Base-by-base conservation (phyloP, 2,888 invertebrate genomes). In the Xestia xanthographa region DNA sequence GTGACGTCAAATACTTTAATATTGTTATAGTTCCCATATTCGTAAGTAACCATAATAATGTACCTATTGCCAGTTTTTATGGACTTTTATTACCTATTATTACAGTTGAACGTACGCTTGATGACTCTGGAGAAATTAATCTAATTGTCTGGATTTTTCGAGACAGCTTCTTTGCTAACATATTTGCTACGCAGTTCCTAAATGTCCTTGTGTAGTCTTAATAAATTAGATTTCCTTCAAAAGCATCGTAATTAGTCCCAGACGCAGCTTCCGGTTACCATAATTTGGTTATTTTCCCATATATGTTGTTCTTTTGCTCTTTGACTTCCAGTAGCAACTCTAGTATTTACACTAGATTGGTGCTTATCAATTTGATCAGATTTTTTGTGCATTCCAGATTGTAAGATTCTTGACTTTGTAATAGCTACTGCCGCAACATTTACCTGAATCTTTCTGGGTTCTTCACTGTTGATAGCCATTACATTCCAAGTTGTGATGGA, bases 51-150 rank as follows among this genome's bases (percentile, higher is more conserved):
- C 0, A 3, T 53, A 53, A 53, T 53, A 53, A 63, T 66, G 14
- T 29, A 48, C 17, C 12, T n/a, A 68, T 53, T 38, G 48, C 8
- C 1, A 65, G 50, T 56, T 68, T 80, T 50, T 75, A 58, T 67
- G 20, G 43, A 56, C 14, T 29, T 58, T 50, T 41, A 82, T 53
- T 68, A 45, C 45, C 20, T 29, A 66, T 45, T 76, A 69, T 58
- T 58, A 50, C 12, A 68, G 53, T 81, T 62, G 62, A 81, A 79
- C 5, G 62, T 45, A 48, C 75, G 60, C 6, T 62, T 75, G 41
- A 79, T 66, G 65, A 34, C 4, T 65, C 1, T 17, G n/a, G 34
- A 56, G 20, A 65, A 68, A 68, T 38, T 50, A 68, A 50, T 65
- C 8, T 62, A 20, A 29, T 22, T 2, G 41, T 41, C n/a, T 53